phyloP scores from a whole-genome alignment of 1,140 invertebrate species.

The Goniozus legneri region DNA sequence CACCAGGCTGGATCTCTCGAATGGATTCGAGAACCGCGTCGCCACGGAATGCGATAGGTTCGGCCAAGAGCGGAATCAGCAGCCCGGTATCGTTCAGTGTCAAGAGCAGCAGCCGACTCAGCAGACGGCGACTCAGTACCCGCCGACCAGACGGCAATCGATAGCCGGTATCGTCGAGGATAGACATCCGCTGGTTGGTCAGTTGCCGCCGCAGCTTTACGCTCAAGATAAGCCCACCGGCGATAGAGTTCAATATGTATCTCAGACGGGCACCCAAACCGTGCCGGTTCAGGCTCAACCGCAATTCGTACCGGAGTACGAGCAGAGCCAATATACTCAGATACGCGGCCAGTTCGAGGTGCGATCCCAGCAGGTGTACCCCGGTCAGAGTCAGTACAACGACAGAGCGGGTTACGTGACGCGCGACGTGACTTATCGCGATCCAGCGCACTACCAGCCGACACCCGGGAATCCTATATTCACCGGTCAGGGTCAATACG shows the following conservation, averaged over 20 bases:
- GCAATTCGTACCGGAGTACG: constrained; percentile 42
- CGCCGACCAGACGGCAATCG: constrained; percentile 30
- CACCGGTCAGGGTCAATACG: constrained; percentile 40
- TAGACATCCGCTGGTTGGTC: constrained; percentile 34
- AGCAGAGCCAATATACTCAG: constrained; percentile 45
- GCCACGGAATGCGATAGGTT: constrained; percentile 36
- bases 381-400: constrained; percentile 36
- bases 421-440: constrained; percentile 40
- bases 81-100: constrained; percentile 4
- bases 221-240: constrained; percentile 31
- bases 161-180: constrained; percentile 35
- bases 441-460: constrained; percentile 36
- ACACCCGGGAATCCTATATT: constrained; percentile 36
- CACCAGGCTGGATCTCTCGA: constrained; percentile 39
- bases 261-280: constrained; percentile 41
- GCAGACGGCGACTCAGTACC: constrained; percentile 17
- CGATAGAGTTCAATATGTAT: constrained; percentile 40
- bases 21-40: constrained; percentile 48
- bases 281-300: constrained; percentile 43
- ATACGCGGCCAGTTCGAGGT: constrained; percentile 43
- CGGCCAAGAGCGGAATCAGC: constrained; percentile 19
- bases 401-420: constrained; percentile 44
- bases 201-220: constrained; percentile 38
- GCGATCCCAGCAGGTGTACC: constrained; percentile 42
- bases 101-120: constrained; percentile 16